Evolutionary conservation across 1,140 invertebrate genomes (phyloP).

Genomic region (Aphis craccivora): DNA sequence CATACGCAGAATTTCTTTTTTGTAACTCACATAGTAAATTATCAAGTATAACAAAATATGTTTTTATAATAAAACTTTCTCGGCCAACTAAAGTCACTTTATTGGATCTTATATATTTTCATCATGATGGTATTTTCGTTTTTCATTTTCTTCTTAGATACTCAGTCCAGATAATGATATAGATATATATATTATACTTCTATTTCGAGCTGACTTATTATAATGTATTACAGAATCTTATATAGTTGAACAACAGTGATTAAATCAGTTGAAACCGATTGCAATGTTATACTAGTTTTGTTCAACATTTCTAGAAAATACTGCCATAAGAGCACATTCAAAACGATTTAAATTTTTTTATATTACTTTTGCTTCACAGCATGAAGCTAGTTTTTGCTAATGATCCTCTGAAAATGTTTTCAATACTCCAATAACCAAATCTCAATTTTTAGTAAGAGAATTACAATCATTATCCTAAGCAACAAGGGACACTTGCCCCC

Average conservation of each 20-base stretch:
- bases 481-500: conserved; percentile 11
- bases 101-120: too few relatives aligned
- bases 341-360: conserved; percentile 58
- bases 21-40: too few relatives aligned
- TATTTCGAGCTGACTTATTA: neutral
- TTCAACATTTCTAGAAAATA: conserved; percentile 60
- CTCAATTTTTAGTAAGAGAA: conserved; percentile 35
- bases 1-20: too few relatives aligned
- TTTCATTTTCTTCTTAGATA: too few relatives aligned
- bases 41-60: too few relatives aligned
- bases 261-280: neutral
- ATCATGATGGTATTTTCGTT: too few relatives aligned
- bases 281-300: conserved; percentile 32
- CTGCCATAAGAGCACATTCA: conserved; percentile 59
- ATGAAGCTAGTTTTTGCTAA: conserved; percentile 51
- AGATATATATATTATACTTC: neutral
- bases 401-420: conserved; percentile 32
- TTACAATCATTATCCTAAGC: neutral
- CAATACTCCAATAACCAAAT: conserved; percentile 20
- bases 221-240: neutral
- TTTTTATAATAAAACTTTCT: too few relatives aligned
- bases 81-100: too few relatives aligned
- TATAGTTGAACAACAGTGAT: conserved; percentile 18
- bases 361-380: conserved; percentile 56
- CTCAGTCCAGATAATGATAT: neutral